Base-by-base conservation (phyloP, 53 echinoderm and acorn worm species). In the Astropecten irregularis region DNA sequence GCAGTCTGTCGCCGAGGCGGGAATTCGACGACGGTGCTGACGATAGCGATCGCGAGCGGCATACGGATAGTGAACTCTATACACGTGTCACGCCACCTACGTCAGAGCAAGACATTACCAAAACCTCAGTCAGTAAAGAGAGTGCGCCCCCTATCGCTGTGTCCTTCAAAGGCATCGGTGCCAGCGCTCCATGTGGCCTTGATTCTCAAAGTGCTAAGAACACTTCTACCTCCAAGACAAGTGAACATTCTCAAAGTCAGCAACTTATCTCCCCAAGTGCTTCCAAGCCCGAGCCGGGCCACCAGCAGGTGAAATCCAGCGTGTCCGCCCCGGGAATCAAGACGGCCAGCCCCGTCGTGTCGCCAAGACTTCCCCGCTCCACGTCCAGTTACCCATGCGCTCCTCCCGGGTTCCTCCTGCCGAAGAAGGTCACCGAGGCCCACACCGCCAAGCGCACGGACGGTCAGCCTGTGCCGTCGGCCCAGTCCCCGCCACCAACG, bases 391-490 rank as follows among this genome's bases (percentile, higher is more conserved):
- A 92, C 64, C 90, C 95, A 9, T 88, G 77, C 38, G 85, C 95
- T 25, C 92, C 95, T 3, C 85, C 92, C 15, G 92, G 95, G 23
- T 95, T 95, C 60, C 88, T 95, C 22, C 61, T 92, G 66, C 90
- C 95, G 63, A 95, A 95, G 73, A 90, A 95, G 72, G 87, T 92
- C 25, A 88, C 40, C 68, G 92, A 76, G 39, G 72, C 54, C 40
- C 65, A 77, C 21, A 60, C 77, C 13, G 65, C 84, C 30, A 89
- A 87, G 66, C 86, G 84, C 39, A 60, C 76, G 54, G 86, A 86
- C 38, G 66, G 74, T 53, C 66, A 49, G 32, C 85, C 90, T n/a
- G 0, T 26, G 31, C 59, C 39, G 20, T 18, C 63, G 1, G 34
- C 60, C 36, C 44, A 56, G 30, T 51, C 86, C 22, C 83, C 89